These are phyloP conservation scores for Zaprionus camerounensis DNA, from an alignment of 1,140 invertebrate species.

Conservation along the genomic window DNA sequence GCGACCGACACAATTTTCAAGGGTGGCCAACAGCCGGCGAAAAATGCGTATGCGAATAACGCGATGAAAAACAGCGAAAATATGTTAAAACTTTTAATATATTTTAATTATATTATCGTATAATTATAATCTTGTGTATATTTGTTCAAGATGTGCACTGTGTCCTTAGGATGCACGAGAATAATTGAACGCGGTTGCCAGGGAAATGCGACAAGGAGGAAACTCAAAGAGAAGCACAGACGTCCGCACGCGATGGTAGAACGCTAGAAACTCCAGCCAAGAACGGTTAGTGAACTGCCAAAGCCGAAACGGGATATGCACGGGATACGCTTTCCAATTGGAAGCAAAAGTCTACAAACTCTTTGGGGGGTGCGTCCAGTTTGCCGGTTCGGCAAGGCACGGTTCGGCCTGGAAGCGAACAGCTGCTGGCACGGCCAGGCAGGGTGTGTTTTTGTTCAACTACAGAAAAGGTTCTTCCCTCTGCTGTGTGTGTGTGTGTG, in stretches of 20 bases:
- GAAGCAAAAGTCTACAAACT: conserved; percentile 58
- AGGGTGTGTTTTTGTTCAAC: conserved; percentile 54
- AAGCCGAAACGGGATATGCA: conserved; percentile 20
- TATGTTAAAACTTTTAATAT: background rate
- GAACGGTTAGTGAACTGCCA: conserved; percentile 67
- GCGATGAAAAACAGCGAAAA: conserved; percentile 1
- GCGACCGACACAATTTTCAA: conserved; percentile 44
- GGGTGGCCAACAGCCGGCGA: conserved; percentile 40
- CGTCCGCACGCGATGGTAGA: conserved; percentile 64
- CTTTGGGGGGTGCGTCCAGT: conserved; percentile 42
- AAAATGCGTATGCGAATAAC: conserved; percentile 4
- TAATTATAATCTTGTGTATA: background rate
- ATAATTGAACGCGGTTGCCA: background rate
- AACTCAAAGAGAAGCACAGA: conserved; percentile 15
- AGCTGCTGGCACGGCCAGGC: conserved; percentile 58
- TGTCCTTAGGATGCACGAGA: background rate
- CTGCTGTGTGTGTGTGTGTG: conserved; percentile 53
- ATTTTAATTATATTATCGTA: background rate
- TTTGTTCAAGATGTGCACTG: background rate
- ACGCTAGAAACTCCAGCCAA: conserved; percentile 63
- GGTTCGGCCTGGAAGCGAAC: conserved; percentile 48
- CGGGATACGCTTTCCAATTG: conserved; percentile 61
- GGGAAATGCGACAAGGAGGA: background rate
- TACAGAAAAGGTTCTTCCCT: conserved; percentile 50
- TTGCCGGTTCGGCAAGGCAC: conserved; percentile 25